Conservation (phyloP, 2,888 invertebrate species). For the Apodemia hepburni region DNA sequence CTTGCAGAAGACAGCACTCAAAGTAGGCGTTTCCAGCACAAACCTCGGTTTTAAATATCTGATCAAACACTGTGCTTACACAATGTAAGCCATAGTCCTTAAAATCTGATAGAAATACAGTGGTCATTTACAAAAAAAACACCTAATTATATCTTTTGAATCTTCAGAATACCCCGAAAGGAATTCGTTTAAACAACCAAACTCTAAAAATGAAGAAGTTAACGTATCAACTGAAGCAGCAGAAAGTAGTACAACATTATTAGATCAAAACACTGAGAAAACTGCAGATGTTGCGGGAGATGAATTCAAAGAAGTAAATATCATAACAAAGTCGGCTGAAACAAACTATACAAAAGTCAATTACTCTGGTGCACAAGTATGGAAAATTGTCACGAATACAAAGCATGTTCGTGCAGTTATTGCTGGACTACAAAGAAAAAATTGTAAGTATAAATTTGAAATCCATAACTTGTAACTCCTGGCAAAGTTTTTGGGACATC, state of each 20-base stretch:
- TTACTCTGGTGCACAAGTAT: too few relatives aligned
- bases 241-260: constrained; percentile 22
- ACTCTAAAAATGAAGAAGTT: constrained; percentile 31
- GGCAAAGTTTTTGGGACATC: too few relatives aligned
- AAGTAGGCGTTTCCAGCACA: not conserved
- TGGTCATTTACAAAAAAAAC: too few relatives aligned
- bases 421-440: too few relatives aligned
- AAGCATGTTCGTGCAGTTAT: too few relatives aligned
- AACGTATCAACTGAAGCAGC: constrained; percentile 24
- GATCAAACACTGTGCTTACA: not conserved
- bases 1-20: not conserved
- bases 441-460: too few relatives aligned
- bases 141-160: not conserved
- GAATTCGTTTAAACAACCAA: constrained; percentile 60
- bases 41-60: too few relatives aligned
- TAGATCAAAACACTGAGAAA: constrained; percentile 15
- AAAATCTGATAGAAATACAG: not conserved
- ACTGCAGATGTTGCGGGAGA: constrained; percentile 17
- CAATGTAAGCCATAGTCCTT: not conserved
- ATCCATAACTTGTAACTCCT: too few relatives aligned
- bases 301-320: constrained; percentile 31
- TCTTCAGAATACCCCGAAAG: constrained; percentile 59
- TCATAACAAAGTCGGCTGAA: constrained; percentile 38
- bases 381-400: too few relatives aligned
- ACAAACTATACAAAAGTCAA: constrained; percentile 8